These are phyloP conservation scores for Anthopleura xanthogrammica DNA, from an alignment of 92 coral and sea anemone genomes.

Conservation along the genomic window DNA sequence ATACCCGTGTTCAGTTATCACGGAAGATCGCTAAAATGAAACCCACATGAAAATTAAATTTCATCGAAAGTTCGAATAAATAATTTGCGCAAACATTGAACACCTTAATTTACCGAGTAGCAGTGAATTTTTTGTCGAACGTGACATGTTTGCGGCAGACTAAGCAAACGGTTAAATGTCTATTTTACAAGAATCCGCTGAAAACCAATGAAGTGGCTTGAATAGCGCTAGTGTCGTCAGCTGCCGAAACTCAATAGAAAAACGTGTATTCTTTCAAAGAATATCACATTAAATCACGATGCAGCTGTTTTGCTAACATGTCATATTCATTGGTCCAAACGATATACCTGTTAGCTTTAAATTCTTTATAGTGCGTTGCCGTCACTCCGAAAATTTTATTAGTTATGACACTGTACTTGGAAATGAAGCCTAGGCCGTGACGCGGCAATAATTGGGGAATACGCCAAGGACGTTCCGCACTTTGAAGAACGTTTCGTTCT, in stretches of 20 bases:
- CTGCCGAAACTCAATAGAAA: neutral
- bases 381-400: constrained; percentile 26
- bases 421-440: constrained; percentile 43
- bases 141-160: constrained; percentile 38
- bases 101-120: constrained; percentile 31
- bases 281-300: constrained; percentile 12
- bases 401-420: constrained; percentile 33
- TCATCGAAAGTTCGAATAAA: constrained; percentile 8
- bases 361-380: constrained; percentile 25
- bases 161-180: constrained; percentile 33
- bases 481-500: constrained; percentile 24
- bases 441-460: constrained; percentile 63
- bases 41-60: constrained; percentile 24
- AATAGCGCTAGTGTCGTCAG: constrained; percentile 12
- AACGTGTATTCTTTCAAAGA: constrained; percentile 14
- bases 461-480: constrained; percentile 35
- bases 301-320: constrained; percentile 20
- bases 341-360: constrained; percentile 31
- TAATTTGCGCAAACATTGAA: constrained; percentile 34
- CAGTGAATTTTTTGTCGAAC: constrained; percentile 40
- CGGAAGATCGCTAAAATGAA: constrained; percentile 15
- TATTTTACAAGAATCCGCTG: constrained; percentile 25
- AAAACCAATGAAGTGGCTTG: constrained; percentile 30
- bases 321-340: constrained; percentile 16
- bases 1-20: constrained; percentile 16